Conservation (phyloP, 2,888 invertebrate genomes). For the Pseudococcus jackbeardsleyi region DNA sequence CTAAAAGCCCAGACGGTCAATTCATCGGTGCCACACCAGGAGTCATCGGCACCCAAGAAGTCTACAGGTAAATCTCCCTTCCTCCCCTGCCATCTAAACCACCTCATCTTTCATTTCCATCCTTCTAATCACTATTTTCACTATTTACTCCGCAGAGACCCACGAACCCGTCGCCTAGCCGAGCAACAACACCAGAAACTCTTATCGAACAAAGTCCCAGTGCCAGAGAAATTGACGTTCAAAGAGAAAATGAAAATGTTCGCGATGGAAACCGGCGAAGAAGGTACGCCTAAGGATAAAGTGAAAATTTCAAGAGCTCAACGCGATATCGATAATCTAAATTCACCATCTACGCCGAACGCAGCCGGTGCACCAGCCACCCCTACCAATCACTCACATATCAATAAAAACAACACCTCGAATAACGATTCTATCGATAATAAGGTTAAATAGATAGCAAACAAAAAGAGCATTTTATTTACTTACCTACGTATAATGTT, state of each 20-base stretch:
- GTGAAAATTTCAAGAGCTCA: constrained; percentile 96
- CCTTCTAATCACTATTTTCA: neutral
- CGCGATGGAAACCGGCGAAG: constrained; percentile 95
- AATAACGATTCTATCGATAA: constrained; percentile 33
- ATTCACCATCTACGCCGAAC: constrained; percentile 70
- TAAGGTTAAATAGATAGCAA: constrained; percentile 1
- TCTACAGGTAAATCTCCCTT: constrained; percentile 81
- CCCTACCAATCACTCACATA: constrained; percentile 9
- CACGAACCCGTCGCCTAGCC: constrained; percentile 87
- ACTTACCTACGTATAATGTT: neutral
- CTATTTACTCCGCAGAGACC: constrained; percentile 81
- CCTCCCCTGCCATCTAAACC: neutral
- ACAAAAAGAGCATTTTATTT: neutral
- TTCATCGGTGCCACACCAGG: constrained; percentile 84
- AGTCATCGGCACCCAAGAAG: constrained; percentile 98
- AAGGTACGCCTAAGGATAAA: constrained; percentile 92
- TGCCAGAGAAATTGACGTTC: constrained; percentile 91
- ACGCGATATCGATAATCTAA: constrained; percentile 87
- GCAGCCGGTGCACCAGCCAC: neutral
- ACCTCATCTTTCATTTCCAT: constrained; percentile 18
- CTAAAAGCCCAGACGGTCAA: constrained; percentile 78
- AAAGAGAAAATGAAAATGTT: constrained; percentile 99
- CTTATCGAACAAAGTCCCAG: constrained; percentile 72
- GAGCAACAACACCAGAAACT: constrained; percentile 79
- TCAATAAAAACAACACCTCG: constrained; percentile 3